Conservation (phyloP, 2,113 vertebrate genomes). For the Fregata magnificens region DNA sequence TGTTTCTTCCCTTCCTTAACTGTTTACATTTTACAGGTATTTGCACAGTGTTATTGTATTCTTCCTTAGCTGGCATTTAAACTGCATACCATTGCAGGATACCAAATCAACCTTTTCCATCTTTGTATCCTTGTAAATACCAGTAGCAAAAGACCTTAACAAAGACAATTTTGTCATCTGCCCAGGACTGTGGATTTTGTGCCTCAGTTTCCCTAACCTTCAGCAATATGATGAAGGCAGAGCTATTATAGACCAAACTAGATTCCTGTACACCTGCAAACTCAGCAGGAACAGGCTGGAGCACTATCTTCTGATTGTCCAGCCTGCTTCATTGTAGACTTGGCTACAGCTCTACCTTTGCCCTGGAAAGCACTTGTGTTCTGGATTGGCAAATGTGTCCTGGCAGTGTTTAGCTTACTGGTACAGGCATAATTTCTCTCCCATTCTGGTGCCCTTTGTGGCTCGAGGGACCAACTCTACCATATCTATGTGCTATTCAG, state of each 20-base stretch:
- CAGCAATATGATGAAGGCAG: not conserved
- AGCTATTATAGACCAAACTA: not conserved
- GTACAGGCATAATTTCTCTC: not conserved
- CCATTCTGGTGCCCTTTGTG: not conserved
- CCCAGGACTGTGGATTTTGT: not conserved
- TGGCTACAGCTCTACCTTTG: not conserved
- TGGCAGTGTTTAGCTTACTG: not conserved
- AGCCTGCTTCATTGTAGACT: not conserved
- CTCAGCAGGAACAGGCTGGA: not conserved
- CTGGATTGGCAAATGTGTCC: not conserved
- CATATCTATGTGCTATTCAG: not conserved
- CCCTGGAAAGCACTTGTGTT: not conserved
- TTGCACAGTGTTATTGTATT: not conserved
- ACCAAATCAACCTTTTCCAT: not conserved
- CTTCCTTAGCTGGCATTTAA: not conserved
- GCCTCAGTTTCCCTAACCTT: not conserved
- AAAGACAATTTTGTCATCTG: not conserved
- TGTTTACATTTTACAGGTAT: not conserved
- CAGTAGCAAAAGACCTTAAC: not conserved
- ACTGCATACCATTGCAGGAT: not conserved
- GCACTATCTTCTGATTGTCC: not conserved
- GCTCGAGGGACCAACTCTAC: not conserved
- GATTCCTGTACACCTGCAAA: not conserved
- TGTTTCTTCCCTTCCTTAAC: not conserved
- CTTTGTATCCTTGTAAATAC: not conserved